phyloP scores from a whole-genome alignment of 2,888 invertebrate genomes.

The Zygogramma bicolorata region DNA sequence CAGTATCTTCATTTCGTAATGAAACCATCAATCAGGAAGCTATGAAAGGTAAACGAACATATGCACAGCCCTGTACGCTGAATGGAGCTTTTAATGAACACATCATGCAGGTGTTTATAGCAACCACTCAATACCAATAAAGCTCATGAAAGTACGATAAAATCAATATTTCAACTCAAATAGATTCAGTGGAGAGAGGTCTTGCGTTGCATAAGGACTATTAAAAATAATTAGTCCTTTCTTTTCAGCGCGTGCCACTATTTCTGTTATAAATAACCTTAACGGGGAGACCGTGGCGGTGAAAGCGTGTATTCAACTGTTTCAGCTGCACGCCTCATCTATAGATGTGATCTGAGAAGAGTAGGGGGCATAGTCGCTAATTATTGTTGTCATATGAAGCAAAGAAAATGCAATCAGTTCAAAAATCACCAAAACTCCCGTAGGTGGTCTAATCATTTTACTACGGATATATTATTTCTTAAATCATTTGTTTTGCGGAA shows the following conservation, averaged over 20 bases:
- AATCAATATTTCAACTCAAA: conserved; percentile 33
- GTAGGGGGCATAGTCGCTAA: conserved; percentile 5
- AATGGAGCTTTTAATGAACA: neutral
- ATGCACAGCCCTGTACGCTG: neutral
- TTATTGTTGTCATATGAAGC: no score
- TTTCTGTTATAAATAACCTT: conserved; percentile 59
- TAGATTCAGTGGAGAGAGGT: conserved; percentile 36
- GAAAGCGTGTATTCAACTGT: conserved; percentile 53
- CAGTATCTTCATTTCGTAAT: no score
- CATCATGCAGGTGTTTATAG: neutral
- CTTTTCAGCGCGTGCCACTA: conserved; percentile 61
- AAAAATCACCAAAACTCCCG: no score
- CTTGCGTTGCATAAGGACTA: conserved; percentile 59
- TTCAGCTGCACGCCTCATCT: conserved; percentile 44
- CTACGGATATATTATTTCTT: no score
- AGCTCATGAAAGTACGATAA: conserved; percentile 35
- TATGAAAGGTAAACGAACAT: no score
- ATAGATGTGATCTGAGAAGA: conserved; percentile 9
- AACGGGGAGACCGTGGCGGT: conserved; percentile 53
- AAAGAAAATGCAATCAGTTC: no score
- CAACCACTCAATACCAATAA: neutral
- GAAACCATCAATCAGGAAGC: no score
- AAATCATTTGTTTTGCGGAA: no score
- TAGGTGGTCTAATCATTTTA: no score
- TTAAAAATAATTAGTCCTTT: conserved; percentile 65